Evolutionary conservation across 2,113 vertebrate species (phyloP).

Genomic region (Solea senegalensis): DNA sequence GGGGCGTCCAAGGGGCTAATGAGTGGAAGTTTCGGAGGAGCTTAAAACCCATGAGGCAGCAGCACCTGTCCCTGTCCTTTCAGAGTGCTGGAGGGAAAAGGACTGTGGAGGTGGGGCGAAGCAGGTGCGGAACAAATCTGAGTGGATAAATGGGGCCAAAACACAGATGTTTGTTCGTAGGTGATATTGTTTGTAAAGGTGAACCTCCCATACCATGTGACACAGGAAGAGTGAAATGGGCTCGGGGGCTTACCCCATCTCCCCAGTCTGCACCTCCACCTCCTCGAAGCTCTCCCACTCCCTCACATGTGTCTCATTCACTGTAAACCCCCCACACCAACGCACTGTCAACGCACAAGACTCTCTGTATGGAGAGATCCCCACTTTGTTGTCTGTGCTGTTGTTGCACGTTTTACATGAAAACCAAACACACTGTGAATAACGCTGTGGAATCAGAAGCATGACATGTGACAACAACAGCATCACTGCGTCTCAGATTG

Average conservation of each 20-base stretch:
- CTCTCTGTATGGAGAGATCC: not conserved
- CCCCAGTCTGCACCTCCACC: constrained; percentile 46
- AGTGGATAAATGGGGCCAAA: constrained; percentile 42
- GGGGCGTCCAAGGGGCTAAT: constrained; percentile 8
- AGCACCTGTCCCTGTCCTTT: constrained; percentile 67
- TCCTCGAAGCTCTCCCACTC: constrained; percentile 35
- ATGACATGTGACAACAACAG: not conserved
- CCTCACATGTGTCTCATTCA: constrained; percentile 48
- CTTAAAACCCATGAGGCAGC: constrained; percentile 30
- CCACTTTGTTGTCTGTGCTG: not conserved
- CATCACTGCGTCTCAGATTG: not conserved
- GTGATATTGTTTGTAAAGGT: constrained; percentile 17
- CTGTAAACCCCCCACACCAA: constrained; percentile 24
- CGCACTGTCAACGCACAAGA: not conserved
- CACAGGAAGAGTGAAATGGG: constrained; percentile 12
- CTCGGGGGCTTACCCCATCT: constrained; percentile 25
- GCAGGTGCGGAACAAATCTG: constrained; percentile 24
- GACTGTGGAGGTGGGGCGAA: not conserved
- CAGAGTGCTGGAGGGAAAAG: constrained; percentile 25
- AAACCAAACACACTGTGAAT: not conserved
- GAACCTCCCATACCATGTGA: not conserved
- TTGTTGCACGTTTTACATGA: not conserved
- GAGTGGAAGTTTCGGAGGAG: constrained; percentile 40
- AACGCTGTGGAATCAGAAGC: not conserved
- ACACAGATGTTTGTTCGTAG: constrained; percentile 43